Conservation (phyloP, 2,888 invertebrate species). For the Anagyrus pseudococci region DNA sequence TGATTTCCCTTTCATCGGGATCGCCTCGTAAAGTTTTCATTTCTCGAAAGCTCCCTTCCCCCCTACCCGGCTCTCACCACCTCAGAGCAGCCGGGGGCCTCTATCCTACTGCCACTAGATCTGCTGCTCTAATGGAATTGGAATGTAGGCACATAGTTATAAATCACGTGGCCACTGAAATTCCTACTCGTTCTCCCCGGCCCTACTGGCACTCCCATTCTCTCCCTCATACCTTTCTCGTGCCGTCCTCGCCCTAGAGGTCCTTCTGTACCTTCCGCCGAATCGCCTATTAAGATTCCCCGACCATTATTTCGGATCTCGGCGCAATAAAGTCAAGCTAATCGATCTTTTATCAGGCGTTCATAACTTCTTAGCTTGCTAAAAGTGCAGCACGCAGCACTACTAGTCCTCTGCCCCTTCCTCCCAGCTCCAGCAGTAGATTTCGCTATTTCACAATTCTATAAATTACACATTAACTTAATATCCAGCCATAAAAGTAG, state of each 20-base stretch:
- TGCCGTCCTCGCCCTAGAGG: too few species aligned
- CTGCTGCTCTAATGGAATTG: slow-evolving; percentile 23
- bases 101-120: background rate
- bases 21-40: slow-evolving; percentile 35
- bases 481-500: too few species aligned
- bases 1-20: slow-evolving; percentile 31
- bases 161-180: slow-evolving; percentile 19
- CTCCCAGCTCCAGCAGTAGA: too few species aligned
- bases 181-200: background rate
- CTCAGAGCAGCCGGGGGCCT: background rate
- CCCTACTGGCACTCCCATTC: too few species aligned
- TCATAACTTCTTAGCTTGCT: background rate
- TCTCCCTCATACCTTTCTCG: too few species aligned
- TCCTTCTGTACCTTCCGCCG: background rate
- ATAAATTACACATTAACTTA: too few species aligned
- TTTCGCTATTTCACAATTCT: too few species aligned
- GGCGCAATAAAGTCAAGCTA: slow-evolving; percentile 16
- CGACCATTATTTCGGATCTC: background rate
- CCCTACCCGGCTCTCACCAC: background rate
- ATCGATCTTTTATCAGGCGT: slow-evolving; percentile 15
- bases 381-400: too few species aligned
- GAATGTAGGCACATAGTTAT: slow-evolving; percentile 25
- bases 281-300: slow-evolving; percentile 9
- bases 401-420: too few species aligned
- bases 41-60: slow-evolving; percentile 18